Percentiles rank a stretch among this genome's conserved stretches.
phyloP scores from a whole-genome alignment of 2,797 vertebrate genomes.

The Petrocephalus sullivani region DNA sequence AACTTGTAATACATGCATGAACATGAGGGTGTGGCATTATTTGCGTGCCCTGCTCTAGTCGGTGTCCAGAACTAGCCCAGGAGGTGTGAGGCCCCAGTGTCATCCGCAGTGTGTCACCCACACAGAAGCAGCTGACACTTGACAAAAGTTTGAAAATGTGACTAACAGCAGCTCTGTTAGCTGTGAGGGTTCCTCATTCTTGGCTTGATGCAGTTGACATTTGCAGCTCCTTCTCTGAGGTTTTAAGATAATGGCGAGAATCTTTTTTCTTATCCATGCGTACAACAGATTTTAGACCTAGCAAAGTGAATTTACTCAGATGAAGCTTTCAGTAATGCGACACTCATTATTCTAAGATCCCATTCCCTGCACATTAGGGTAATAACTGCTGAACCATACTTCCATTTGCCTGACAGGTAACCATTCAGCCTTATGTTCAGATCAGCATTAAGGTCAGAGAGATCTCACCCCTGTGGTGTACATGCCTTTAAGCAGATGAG shows the following conservation, averaged over 20 bases:
- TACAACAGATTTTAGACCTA: neutral
- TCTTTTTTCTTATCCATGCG: neutral
- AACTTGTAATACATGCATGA: neutral
- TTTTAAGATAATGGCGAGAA: neutral
- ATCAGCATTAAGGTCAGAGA: neutral
- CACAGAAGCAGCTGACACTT: neutral
- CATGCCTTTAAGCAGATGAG: constrained; percentile 2
- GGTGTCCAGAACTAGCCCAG: neutral
- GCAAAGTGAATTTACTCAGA: neutral
- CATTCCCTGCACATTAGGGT: neutral
- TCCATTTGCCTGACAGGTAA: neutral
- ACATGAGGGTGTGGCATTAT: neutral
- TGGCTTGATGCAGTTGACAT: neutral
- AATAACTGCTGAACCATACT: neutral
- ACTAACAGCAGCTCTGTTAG: neutral
- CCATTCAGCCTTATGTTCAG: neutral
- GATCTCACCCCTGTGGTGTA: neutral
- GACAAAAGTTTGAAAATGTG: neutral
- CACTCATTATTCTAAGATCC: neutral
- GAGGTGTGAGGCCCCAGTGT: neutral
- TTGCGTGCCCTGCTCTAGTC: neutral
- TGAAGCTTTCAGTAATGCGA: neutral
- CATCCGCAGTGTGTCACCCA: neutral
- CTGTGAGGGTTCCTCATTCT: neutral
- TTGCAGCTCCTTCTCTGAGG: neutral